Base-by-base conservation (phyloP, 2,888 invertebrate genomes). In the Epiblema foenella region DNA sequence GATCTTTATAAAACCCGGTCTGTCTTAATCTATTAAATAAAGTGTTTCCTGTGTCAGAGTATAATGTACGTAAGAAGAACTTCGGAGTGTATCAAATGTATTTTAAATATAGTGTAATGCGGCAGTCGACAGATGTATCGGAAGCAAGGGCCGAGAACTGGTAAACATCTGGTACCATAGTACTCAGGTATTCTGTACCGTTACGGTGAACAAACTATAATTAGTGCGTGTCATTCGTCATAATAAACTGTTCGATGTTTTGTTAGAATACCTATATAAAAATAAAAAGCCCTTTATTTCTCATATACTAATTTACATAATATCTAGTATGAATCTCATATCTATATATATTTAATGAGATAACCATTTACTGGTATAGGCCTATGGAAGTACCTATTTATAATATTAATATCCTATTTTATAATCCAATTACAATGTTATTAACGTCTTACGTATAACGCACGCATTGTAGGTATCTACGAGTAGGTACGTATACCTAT, bases 141-240 rank as follows among this genome's bases (percentile, higher is more conserved):
- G 59, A 65, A 75, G 73, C 78, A 79, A 75, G 75, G 78, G 70
- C 65, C 70, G 63, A 33, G 66, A 77, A 78, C 77, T 79, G 78
- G 80, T 77, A 78, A 79, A 78, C 83, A 86, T 83, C 85, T 85
- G 86, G 82, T 79, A 11, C 18, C 24, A 20, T 42, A 60, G 68
- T 74, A 77, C 77, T 79, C 81, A 86, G 83, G 79, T 79, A 85
- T 81, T 84, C 83, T 81, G 81, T 85, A 85, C 87, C 86, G 88
- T 86, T 87, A 86, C 83, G 85, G 78, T 77, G 77, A 77, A 78
- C 69, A 77, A 77, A 77, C 78, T 77, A 68, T 73, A 74, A 72
- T 75, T 74, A 73, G 74, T 74, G 72, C 72, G 69, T 58, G 72
- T 68, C 60, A 33, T 79, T 77, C 79, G 81, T 82, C 81, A 84